Percentiles rank a stretch among this genome's conserved stretches.
Evolutionary conservation across 2,888 invertebrate species (phyloP).

Genomic region (Macrophya annulata): DNA sequence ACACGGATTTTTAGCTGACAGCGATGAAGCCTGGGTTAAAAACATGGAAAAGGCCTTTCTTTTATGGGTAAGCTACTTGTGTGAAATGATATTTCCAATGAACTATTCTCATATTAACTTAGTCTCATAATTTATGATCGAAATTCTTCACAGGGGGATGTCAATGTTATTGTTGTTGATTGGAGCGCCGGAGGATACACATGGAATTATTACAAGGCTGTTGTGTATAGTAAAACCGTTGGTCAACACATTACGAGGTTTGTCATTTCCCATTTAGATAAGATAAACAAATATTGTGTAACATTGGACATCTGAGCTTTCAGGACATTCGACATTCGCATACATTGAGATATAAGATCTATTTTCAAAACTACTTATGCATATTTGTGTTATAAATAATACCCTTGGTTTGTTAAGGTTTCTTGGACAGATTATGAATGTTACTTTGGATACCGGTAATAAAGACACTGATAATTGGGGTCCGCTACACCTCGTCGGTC

Average conservation of each 20-base stretch:
- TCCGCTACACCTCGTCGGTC: slow-evolving; percentile 82
- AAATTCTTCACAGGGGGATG: slow-evolving; percentile 80
- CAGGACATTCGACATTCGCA: background rate
- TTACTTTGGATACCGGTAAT: slow-evolving; percentile 77
- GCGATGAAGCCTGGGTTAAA: slow-evolving; percentile 83
- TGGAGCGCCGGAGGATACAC: slow-evolving; percentile 85
- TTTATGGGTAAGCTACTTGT: slow-evolving; percentile 79
- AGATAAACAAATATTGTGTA: background rate
- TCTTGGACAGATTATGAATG: slow-evolving; percentile 79
- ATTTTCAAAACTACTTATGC: background rate
- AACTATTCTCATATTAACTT: background rate
- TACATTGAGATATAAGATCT: background rate
- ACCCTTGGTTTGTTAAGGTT: slow-evolving; percentile 77
- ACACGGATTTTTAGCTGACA: slow-evolving; percentile 85
- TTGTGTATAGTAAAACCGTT: slow-evolving; percentile 82
- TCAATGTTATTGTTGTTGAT: slow-evolving; percentile 84
- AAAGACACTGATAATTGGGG: slow-evolving; percentile 68
- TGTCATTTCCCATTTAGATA: slow-evolving; percentile 24
- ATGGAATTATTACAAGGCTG: slow-evolving; percentile 84
- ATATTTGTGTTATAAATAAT: slow-evolving; percentile 22
- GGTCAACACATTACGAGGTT: slow-evolving; percentile 82
- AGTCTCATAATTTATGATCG: background rate
- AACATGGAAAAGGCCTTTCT: slow-evolving; percentile 83
- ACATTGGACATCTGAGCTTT: background rate
- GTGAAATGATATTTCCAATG: background rate